phyloP scores from a whole-genome alignment of 2,113 vertebrate species.

The Bambusicola thoracicus region DNA sequence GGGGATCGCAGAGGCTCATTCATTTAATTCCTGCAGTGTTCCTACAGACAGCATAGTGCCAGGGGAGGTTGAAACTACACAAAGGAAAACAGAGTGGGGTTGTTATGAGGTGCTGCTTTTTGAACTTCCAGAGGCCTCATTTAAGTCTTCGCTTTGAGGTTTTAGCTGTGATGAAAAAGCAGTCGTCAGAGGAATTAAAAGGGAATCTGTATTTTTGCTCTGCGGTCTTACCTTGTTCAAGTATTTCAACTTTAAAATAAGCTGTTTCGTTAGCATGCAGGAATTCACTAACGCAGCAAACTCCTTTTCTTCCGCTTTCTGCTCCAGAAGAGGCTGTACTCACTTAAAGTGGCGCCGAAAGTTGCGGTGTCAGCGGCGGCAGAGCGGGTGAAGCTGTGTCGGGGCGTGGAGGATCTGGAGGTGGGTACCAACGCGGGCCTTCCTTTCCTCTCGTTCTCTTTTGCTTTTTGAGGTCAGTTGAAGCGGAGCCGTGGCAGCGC shows the following conservation, averaged over 20 bases:
- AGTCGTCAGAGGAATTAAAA: neutral
- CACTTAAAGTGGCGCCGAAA: constrained; percentile 89
- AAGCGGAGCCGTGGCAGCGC: neutral
- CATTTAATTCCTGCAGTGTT: neutral
- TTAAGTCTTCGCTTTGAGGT: neutral
- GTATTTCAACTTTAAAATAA: neutral
- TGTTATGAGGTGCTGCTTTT: neutral
- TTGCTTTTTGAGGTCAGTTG: neutral
- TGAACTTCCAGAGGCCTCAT: neutral
- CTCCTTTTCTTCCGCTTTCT: constrained; percentile 22
- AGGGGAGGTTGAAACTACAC: neutral
- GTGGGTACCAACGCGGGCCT: constrained; percentile 76
- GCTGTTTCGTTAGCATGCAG: neutral
- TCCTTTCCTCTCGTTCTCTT: neutral
- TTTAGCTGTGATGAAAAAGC: neutral
- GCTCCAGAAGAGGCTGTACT: constrained; percentile 89
- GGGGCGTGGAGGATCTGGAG: constrained; percentile 88
- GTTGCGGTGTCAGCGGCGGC: constrained; percentile 65
- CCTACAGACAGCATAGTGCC: fast-evolving
- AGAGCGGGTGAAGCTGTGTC: constrained; percentile 74
- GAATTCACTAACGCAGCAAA: neutral
- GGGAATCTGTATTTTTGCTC: neutral
- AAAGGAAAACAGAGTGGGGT: neutral
- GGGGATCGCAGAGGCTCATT: neutral
- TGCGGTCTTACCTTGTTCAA: neutral